These are phyloP conservation scores for Epizoanthus rinbou DNA, from an alignment of 92 coral and sea anemone genomes.

Conservation along the genomic window DNA sequence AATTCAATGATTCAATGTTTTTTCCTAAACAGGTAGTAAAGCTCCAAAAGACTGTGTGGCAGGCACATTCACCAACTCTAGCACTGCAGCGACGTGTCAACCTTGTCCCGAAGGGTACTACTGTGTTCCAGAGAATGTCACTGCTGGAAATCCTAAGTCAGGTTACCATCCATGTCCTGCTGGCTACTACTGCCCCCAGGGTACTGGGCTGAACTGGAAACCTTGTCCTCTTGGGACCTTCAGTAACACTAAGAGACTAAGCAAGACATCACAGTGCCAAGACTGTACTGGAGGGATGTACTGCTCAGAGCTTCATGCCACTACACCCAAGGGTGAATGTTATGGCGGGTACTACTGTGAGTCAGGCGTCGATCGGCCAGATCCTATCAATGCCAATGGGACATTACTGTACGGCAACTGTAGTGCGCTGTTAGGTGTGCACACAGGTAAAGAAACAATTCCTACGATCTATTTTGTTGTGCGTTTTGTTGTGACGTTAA, in stretches of 20 bases:
- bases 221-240: slow-evolving; percentile 91
- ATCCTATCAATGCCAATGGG: slow-evolving; percentile 73
- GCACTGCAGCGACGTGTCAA: slow-evolving; percentile 79
- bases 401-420: slow-evolving; percentile 83
- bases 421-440: slow-evolving; percentile 67
- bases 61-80: slow-evolving; percentile 87
- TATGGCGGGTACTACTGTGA: slow-evolving; percentile 86
- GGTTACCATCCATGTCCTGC: slow-evolving; percentile 89
- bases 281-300: slow-evolving; percentile 88
- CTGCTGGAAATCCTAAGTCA: slow-evolving; percentile 91
- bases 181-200: slow-evolving; percentile 92
- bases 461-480: neutral
- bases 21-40: slow-evolving; percentile 68
- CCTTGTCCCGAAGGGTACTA: slow-evolving; percentile 88
- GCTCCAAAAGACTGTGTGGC: slow-evolving; percentile 80
- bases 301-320: slow-evolving; percentile 77
- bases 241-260: slow-evolving; percentile 73
- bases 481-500: no score
- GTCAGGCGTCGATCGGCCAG: slow-evolving; percentile 86
- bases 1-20: no score
- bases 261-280: slow-evolving; percentile 80
- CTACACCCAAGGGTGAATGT: slow-evolving; percentile 70
- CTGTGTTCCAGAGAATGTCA: slow-evolving; percentile 93
- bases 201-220: slow-evolving; percentile 95
- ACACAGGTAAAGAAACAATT: slow-evolving; percentile 67